Evolutionary conservation across 2,797 vertebrate genomes (phyloP).

Genomic region (Gymnopithys bicolor): DNA sequence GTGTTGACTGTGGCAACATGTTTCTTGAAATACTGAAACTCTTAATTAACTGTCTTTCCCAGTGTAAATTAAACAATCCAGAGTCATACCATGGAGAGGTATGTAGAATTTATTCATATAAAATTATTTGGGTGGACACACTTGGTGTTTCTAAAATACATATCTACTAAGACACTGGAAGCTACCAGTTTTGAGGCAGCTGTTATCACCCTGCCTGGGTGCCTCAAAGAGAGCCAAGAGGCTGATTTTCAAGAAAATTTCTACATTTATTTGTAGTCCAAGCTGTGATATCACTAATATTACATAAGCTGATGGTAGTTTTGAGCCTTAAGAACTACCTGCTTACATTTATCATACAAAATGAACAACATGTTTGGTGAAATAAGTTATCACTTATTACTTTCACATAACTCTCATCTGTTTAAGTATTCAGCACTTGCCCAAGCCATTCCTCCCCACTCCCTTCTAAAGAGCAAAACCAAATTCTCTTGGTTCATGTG

Average conservation of each 20-base stretch:
- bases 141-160: neutral
- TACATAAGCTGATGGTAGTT: neutral
- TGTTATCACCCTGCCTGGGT: neutral
- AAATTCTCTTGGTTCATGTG: conserved; percentile 9
- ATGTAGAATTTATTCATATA: rapidly evolving
- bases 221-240: neutral
- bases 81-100: neutral
- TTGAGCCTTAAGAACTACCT: neutral
- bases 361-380: neutral
- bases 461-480: neutral
- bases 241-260: neutral
- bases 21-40: neutral
- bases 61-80: neutral
- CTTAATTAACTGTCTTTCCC: neutral
- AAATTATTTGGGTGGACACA: neutral
- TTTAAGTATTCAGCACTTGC: neutral
- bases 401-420: neutral
- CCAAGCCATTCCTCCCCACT: neutral
- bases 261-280: neutral
- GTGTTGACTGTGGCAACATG: rapidly evolving
- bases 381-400: neutral
- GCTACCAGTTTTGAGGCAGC: neutral
- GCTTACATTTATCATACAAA: neutral
- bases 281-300: neutral
- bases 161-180: neutral